Conservation (phyloP, 2,113 vertebrate species). For the Brachyhypopomus gauderio region DNA sequence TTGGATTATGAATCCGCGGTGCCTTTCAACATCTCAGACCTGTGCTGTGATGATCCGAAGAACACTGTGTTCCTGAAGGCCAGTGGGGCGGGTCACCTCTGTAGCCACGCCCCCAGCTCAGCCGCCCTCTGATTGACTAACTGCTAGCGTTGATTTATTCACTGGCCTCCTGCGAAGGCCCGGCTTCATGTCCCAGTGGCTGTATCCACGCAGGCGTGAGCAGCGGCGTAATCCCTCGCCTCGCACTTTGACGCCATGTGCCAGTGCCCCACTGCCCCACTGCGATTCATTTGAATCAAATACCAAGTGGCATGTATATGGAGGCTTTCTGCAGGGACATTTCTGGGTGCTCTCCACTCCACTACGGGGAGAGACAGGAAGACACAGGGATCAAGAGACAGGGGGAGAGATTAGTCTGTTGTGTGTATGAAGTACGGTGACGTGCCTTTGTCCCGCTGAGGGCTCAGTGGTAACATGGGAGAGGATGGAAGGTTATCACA, state of each 20-base stretch:
- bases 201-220: conserved; percentile 22
- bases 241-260: conserved; percentile 32
- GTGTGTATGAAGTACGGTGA: neutral
- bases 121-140: neutral
- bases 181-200: conserved; percentile 38
- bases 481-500: neutral
- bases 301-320: conserved; percentile 14
- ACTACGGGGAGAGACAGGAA: neutral
- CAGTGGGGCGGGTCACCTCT: neutral
- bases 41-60: neutral
- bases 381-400: neutral
- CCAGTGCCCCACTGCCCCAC: conserved; percentile 16
- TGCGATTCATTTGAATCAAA: conserved; percentile 45
- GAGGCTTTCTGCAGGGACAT: conserved; percentile 34
- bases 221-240: conserved; percentile 41
- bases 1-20: neutral
- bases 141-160: conserved; percentile 21
- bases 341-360: conserved; percentile 41
- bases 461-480: neutral
- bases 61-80: neutral
- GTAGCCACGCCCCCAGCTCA: neutral
- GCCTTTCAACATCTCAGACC: too few relatives aligned
- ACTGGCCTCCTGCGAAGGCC: conserved; percentile 1
- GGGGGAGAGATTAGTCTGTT: neutral
- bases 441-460: neutral